A percentile compares a stretch with the other conserved stretches of the same genome.
These are phyloP conservation scores for Drosophila burlai DNA, from an alignment of 1,140 invertebrate species.

Conservation along the genomic window DNA sequence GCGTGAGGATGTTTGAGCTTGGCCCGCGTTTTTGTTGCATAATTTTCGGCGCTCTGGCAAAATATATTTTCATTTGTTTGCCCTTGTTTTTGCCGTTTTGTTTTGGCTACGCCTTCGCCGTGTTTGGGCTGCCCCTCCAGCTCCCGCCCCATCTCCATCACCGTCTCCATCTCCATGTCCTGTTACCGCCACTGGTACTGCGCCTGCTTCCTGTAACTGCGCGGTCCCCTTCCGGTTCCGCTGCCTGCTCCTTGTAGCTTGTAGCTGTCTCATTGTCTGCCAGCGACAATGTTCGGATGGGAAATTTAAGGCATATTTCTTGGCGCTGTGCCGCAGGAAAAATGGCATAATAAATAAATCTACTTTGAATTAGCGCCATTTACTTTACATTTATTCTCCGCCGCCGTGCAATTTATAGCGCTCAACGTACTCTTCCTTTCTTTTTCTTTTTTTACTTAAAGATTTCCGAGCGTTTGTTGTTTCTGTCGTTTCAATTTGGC, in stretches of 20 bases:
- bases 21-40: constrained; percentile 60
- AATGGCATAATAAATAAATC: constrained; percentile 82
- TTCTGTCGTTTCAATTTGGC: constrained; percentile 58
- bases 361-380: constrained; percentile 83
- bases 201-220: constrained; percentile 27
- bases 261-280: constrained; percentile 47
- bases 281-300: constrained; percentile 44
- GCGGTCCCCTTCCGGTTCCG: constrained; percentile 31
- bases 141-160: not conserved
- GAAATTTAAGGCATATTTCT: constrained; percentile 80
- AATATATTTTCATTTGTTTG: constrained; percentile 69
- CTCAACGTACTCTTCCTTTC: constrained; percentile 33
- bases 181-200: not conserved
- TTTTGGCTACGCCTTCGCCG: constrained; percentile 54
- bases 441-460: constrained; percentile 21
- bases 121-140: constrained; percentile 21
- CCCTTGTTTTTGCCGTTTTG: constrained; percentile 32
- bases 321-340: constrained; percentile 72
- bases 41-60: constrained; percentile 45
- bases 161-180: not conserved
- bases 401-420: constrained; percentile 73
- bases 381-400: constrained; percentile 81
- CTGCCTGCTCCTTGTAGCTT: constrained; percentile 13
- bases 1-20: constrained; percentile 22
- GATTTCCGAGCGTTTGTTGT: constrained; percentile 47